phyloP scores from a whole-genome alignment of 2,113 vertebrate species.

The Podarcis muralis region DNA sequence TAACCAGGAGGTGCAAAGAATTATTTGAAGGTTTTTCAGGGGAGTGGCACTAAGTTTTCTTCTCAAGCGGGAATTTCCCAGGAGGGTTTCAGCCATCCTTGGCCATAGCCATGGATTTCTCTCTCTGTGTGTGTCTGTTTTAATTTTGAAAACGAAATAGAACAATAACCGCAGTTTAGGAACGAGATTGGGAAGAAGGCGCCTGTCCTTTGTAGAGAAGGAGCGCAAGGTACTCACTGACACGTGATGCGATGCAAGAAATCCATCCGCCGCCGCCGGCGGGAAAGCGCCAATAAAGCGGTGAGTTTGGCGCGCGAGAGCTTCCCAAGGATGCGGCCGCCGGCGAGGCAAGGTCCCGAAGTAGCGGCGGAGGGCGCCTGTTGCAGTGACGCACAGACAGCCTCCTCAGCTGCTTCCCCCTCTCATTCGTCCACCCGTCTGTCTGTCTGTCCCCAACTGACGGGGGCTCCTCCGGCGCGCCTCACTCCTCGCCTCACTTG shows the following conservation, averaged over 20 bases:
- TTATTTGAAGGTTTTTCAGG: neutral
- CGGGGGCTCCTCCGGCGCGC: neutral
- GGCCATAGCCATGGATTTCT: neutral
- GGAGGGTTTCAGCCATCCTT: neutral
- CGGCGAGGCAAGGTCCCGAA: too few relatives aligned
- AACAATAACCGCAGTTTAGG: neutral
- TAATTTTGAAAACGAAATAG: neutral
- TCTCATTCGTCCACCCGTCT: neutral
- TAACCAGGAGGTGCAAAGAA: neutral
- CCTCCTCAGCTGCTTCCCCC: neutral
- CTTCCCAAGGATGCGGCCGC: neutral
- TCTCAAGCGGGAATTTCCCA: neutral
- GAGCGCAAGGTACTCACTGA: neutral
- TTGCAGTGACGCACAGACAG: neutral
- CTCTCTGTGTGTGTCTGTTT: neutral
- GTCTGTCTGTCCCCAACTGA: neutral
- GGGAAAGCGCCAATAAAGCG: neutral
- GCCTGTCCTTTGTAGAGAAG: neutral
- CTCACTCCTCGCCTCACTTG: too few relatives aligned
- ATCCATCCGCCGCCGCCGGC: neutral
- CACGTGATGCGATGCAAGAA: neutral
- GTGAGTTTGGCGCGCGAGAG: neutral
- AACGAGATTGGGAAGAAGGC: neutral
- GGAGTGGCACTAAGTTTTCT: neutral
- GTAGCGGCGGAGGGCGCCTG: neutral